These are phyloP conservation scores for Corbicula japonica DNA, from an alignment of 2,888 invertebrate species.

Conservation along the genomic window DNA sequence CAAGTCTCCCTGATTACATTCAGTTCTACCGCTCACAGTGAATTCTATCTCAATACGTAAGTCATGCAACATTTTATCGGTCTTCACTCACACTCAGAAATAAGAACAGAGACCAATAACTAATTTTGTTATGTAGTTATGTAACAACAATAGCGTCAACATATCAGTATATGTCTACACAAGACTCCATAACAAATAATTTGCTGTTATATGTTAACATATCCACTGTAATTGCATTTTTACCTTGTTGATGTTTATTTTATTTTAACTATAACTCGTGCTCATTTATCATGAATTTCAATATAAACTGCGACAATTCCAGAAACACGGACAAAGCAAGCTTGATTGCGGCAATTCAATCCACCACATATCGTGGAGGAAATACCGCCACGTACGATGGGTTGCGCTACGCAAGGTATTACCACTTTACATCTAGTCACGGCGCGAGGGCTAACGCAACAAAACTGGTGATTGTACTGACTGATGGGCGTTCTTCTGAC, in stretches of 20 bases:
- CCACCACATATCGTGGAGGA: conserved; percentile 54
- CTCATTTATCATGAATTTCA: too few relatives aligned
- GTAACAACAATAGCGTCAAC: too few relatives aligned
- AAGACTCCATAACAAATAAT: too few relatives aligned
- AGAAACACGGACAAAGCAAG: conserved; percentile 58
- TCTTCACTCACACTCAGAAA: too few relatives aligned
- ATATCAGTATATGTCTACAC: too few relatives aligned
- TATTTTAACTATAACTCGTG: too few relatives aligned
- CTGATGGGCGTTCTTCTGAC: conserved; percentile 70
- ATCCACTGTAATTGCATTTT: too few relatives aligned
- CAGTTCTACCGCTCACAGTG: conserved; percentile 52
- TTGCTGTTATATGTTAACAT: too few relatives aligned
- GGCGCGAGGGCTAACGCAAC: conserved; percentile 64
- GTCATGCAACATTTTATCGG: not conserved
- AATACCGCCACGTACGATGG: conserved; percentile 63
- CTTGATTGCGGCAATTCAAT: conserved; percentile 59
- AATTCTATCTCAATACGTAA: conserved; percentile 68
- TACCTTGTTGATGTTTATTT: too few relatives aligned
- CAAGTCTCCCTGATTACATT: conserved; percentile 75
- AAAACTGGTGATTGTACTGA: conserved; percentile 69
- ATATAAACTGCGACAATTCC: too few relatives aligned
- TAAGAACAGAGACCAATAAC: too few relatives aligned
- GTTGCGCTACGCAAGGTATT: conserved; percentile 60
- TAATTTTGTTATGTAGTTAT: too few relatives aligned
- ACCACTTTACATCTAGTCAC: conserved; percentile 58